Base-by-base conservation (phyloP, 1,140 invertebrate species). In the Drosophila persimilis region DNA sequence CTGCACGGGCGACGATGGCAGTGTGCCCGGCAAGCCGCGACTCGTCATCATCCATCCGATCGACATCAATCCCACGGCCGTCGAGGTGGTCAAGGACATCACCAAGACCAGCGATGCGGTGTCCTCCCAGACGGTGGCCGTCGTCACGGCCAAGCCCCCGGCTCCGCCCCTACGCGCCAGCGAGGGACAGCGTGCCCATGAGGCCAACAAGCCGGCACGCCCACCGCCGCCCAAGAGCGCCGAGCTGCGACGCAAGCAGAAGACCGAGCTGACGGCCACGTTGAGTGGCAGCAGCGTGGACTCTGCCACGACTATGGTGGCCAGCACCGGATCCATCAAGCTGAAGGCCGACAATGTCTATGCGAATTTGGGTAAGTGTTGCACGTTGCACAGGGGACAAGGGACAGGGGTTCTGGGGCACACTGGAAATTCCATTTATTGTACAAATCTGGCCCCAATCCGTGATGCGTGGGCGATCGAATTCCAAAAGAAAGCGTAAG, bases 21-120 rank as follows among this genome's bases (percentile, higher is more conserved):
- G 52, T 45, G 67, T 86, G 3, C 43, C 70, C 0, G 90, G 90
- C 44, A 95, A 95, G 80, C 95, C 95, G 0, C 93, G 96, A 17
- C 92, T 96, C 8, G 95, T 97, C 46, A 98, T 98, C 51, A 96
- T 97, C 70, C 97, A 98, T 93, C 97, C 97, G 11, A 92, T 96
- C 54, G 96, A 98, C 75, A 93, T 97, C 15, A 96, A 97, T 90
- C 95, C 95, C 9, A 94, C 95, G 2, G 95, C 92, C 20, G 95
- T 96, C 0, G 95, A 97, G 84, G 95, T 97, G 2, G 93, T 97
- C 43, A 94, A 94, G 77, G 93, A 93, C 47, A 93, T 93, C 67
- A 92, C 90, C 7, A 91, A 91, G 69, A 91, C 90, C 0, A 78
- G 47, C 63, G 90, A 91, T 26, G 9, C 81, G 3, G 85, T 91